Evolutionary conservation across 1,140 invertebrate species (phyloP), one percentile per base, ranked within the genome.

Genomic region (Glossosoma conforme): DNA sequence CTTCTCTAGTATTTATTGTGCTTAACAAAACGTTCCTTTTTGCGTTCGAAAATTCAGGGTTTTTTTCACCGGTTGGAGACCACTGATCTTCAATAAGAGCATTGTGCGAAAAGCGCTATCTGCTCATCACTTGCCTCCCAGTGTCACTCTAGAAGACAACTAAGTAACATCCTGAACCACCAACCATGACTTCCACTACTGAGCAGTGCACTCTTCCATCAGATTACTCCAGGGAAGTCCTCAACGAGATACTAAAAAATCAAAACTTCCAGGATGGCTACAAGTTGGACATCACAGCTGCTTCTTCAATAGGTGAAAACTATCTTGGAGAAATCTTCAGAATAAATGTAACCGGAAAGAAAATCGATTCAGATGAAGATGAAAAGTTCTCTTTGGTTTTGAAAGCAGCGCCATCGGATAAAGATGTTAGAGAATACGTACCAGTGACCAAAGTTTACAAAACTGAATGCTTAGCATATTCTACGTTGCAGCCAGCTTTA

Each of bases 301-400:
- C 45, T 6, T 49, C 65, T 17, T 55, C 54, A 54, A 65, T 65
- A 42, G 68, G 68, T 4, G 66, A 68, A 22, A 68, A 69, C 33
- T 70, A 66, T 14, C 43, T 67, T 40, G 67, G 67, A 20, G 61
- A 67, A n/a, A 56, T 70, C 0, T 67, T 61, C 54, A 64, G 65
- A 2, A 52, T 68, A 8, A 45, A 20, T 9, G 15, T 61, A 1
- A 15, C 18, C 13, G 53, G 35, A 17, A 22, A 30, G 8, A 35
- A 17, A 30, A 49, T 30, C 6, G 20, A 44, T 1, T 19, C 14
- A 8, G 20, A 25, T n/a, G 11, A 43, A 9, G 14, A 40, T 17
- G n/a, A n/a, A n/a, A 30, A 10, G 19, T 20, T 51, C 3, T 54
- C 58, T 11, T 44, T 61, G 20, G 62, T 68, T 15, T 18, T 68